phyloP scores from a whole-genome alignment of 2,113 vertebrate species.

The Protomyctophum bolini region DNA sequence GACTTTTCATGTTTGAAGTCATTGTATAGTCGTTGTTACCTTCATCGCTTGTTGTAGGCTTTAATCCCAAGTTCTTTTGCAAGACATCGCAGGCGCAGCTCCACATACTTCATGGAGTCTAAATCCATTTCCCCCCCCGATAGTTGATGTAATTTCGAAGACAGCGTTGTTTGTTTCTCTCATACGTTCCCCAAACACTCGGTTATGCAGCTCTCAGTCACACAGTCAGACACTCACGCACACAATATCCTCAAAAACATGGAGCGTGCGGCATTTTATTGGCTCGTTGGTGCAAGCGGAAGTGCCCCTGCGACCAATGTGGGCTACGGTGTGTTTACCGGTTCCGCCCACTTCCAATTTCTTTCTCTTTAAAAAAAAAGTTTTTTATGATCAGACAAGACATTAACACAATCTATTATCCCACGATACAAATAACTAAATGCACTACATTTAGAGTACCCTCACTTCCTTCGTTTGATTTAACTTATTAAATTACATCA shows the following conservation, averaged over 20 bases:
- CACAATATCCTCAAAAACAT: conserved; percentile 54
- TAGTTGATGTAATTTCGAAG: background rate
- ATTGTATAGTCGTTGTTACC: conserved; percentile 72
- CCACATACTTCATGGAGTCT: conserved; percentile 84
- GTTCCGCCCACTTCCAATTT: background rate
- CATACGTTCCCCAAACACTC: no score
- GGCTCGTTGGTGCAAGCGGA: conserved; percentile 26
- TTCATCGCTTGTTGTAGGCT: conserved; percentile 84
- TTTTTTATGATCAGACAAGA: no score
- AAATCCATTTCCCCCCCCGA: conserved; percentile 66
- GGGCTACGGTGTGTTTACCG: background rate
- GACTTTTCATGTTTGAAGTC: no score
- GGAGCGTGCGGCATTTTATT: conserved; percentile 38
- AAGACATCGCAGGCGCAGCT: conserved; percentile 82
- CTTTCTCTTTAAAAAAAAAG: no score
- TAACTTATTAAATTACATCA: no score
- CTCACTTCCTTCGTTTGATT: no score
- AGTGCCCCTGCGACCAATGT: conserved; percentile 41
- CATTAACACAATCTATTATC: no score
- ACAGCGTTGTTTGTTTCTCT: no score
- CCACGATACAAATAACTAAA: no score
- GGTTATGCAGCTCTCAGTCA: no score
- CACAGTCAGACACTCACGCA: no score
- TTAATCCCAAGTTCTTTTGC: conserved; percentile 86
- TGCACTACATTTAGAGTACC: no score